A percentile compares a stretch with the other conserved stretches of the same genome.
These are phyloP conservation scores for Cyanistes caeruleus DNA, from an alignment of 2,113 vertebrate species.

Conservation along the genomic window DNA sequence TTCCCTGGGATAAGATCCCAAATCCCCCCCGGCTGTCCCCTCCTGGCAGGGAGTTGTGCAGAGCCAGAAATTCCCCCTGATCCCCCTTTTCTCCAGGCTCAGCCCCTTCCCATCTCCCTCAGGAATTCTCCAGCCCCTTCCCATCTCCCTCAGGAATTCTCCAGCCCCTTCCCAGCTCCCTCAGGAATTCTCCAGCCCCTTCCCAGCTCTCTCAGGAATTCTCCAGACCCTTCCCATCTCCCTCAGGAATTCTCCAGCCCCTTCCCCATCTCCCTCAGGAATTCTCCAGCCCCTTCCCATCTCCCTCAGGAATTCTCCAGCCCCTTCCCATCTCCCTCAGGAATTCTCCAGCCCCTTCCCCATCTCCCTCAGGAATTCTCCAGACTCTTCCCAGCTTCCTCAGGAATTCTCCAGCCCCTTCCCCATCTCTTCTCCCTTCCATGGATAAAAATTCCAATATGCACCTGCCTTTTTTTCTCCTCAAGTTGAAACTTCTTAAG, in stretches of 20 bases:
- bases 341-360: no score
- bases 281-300: no score
- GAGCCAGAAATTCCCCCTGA: not conserved
- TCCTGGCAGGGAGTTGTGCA: not conserved
- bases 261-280: not conserved
- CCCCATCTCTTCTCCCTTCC: not conserved
- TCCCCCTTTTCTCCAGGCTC: not conserved
- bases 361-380: no score
- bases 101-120: not conserved
- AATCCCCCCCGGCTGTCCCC: not conserved
- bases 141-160: no score
- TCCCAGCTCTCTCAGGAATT: no score
- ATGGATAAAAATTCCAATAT: not conserved
- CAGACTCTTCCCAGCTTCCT: no score
- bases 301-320: not conserved
- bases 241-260: not conserved
- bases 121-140: no score
- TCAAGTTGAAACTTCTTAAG: not conserved
- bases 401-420: not conserved
- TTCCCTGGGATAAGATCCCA: not conserved
- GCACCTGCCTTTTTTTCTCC: not conserved
- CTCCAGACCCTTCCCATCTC: not conserved
- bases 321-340: not conserved
- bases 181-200: no score
- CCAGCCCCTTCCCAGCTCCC: no score